Evolutionary conservation across 1,140 invertebrate species (phyloP).

Genomic region (Pygmarrhopalites habei): DNA sequence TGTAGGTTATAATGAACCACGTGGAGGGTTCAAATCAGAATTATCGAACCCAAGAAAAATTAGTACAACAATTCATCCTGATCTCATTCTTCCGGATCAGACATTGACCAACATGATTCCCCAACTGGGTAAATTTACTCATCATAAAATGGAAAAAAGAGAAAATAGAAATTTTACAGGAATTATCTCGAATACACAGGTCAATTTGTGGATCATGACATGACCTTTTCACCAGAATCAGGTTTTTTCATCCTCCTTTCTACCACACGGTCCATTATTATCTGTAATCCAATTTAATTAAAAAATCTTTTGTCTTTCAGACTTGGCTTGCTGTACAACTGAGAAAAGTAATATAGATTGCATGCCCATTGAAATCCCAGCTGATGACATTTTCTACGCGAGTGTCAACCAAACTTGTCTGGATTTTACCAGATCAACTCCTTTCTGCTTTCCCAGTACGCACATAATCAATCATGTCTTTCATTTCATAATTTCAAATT

Average conservation of each 20-base stretch:
- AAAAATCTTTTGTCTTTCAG: slow-evolving; percentile 35
- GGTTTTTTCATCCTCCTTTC: no score
- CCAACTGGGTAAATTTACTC: slow-evolving; percentile 57
- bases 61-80: slow-evolving; percentile 79
- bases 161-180: no score
- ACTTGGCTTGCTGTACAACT: slow-evolving; percentile 51
- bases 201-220: slow-evolving; percentile 94
- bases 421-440: slow-evolving; percentile 70
- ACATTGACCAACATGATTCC: slow-evolving; percentile 82
- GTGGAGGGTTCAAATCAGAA: slow-evolving; percentile 51
- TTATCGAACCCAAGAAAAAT: slow-evolving; percentile 72
- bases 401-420: slow-evolving; percentile 61
- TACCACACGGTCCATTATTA: neutral
- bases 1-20: slow-evolving; percentile 26
- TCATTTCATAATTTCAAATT: no score
- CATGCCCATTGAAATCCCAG: slow-evolving; percentile 75
- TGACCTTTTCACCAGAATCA: slow-evolving; percentile 66
- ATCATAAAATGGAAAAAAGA: no score
- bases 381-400: slow-evolving; percentile 81
- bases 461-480: neutral
- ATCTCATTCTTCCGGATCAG: slow-evolving; percentile 81
- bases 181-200: slow-evolving; percentile 43
- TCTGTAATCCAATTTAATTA: neutral
- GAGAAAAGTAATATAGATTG: slow-evolving; percentile 57
- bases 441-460: slow-evolving; percentile 32